phyloP scores from a whole-genome alignment of 2,797 vertebrate genomes.

The Mastacembelus armatus region DNA sequence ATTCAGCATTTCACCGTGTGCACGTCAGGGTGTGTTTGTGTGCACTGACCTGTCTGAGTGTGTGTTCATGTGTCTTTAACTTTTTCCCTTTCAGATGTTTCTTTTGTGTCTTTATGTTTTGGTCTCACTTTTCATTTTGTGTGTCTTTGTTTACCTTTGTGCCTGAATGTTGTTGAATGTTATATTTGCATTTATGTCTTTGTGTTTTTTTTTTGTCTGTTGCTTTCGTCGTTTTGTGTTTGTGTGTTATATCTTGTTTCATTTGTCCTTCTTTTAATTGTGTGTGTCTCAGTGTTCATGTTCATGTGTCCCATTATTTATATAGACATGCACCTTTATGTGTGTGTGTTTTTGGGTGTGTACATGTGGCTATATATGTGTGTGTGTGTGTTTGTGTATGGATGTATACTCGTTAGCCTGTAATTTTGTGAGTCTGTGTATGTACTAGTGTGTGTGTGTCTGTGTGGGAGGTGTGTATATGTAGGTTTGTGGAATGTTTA shows the following conservation, averaged over 20 bases:
- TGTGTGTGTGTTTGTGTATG: slow-evolving; percentile 23
- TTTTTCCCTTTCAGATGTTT: neutral
- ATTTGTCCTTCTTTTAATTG: neutral
- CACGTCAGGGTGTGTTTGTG: neutral
- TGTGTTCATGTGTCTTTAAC: neutral
- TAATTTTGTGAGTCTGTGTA: slow-evolving; percentile 44
- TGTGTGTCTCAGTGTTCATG: slow-evolving; percentile 9
- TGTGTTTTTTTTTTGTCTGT: neutral
- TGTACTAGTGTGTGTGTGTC: slow-evolving; percentile 20
- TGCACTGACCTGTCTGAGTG: neutral
- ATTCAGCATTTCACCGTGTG: neutral
- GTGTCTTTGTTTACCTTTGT: neutral
- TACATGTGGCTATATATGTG: neutral
- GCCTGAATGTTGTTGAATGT: neutral
- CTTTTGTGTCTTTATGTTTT: neutral
- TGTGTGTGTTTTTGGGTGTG: slow-evolving; percentile 27
- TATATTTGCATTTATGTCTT: neutral
- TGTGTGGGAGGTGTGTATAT: slow-evolving; percentile 39
- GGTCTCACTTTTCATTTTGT: neutral
- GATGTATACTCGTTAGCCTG: slow-evolving; percentile 23
- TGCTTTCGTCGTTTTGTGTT: neutral
- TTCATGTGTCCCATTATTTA: slow-evolving; percentile 27
- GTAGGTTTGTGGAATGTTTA: slow-evolving; percentile 49
- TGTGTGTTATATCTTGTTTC: neutral
- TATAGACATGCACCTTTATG: slow-evolving; percentile 17